Evolutionary conservation across 53 echinoderm and acorn worm genomes (phyloP).

Genomic region (Temnopleurus reevesii): DNA sequence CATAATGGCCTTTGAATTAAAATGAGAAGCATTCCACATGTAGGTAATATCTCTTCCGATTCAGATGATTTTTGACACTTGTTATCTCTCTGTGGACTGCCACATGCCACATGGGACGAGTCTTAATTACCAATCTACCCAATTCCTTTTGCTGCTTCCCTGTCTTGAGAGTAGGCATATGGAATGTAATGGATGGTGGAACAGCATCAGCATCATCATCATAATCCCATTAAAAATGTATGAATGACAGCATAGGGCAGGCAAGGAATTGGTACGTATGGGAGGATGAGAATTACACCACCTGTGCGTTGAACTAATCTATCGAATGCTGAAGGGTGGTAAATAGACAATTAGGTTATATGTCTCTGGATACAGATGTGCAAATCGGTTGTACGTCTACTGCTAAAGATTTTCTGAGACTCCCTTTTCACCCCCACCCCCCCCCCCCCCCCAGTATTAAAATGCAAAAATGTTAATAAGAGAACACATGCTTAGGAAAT

Average conservation of each 20-base stretch:
- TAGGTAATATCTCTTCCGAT: not conserved
- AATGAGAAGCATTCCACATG: not conserved
- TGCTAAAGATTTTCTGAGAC: too few species aligned
- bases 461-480: too few species aligned
- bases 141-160: conserved; percentile 19
- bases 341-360: not conserved
- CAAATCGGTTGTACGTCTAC: too few species aligned
- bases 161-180: not conserved
- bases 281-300: not conserved
- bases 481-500: too few species aligned
- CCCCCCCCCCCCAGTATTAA: too few species aligned
- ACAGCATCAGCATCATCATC: not conserved
- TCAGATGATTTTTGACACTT: too few species aligned
- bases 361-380: not conserved
- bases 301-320: conserved; percentile 21
- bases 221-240: conserved; percentile 20
- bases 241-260: not conserved
- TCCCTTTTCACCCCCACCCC: too few species aligned
- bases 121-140: not conserved
- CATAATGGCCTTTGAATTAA: not conserved
- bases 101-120: not conserved
- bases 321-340: not conserved
- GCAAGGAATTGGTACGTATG: too few species aligned
- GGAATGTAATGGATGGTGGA: conserved; percentile 1
- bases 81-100: too few species aligned